A percentile compares a stretch with the other conserved stretches of the same genome.
Evolutionary conservation across 2,888 invertebrate genomes (phyloP).

Genomic region (Pristionchus arcanus): DNA sequence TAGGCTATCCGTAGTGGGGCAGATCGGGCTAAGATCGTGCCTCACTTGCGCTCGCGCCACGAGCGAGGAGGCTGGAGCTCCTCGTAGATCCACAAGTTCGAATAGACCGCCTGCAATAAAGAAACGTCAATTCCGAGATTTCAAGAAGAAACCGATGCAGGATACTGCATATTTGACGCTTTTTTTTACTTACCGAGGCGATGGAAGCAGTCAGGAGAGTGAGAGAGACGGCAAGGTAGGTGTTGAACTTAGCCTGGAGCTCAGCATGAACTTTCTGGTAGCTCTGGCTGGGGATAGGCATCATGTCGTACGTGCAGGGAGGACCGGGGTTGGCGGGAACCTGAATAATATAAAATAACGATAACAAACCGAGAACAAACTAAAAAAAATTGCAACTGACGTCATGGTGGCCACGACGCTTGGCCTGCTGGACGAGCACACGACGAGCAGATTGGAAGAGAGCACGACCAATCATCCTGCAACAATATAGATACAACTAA

Average conservation of each 20-base stretch:
- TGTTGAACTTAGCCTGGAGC: slow-evolving; percentile 74
- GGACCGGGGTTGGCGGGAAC: slow-evolving; percentile 71
- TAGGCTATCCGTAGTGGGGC: slow-evolving; percentile 10
- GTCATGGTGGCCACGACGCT: slow-evolving; percentile 39
- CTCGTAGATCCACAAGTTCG: slow-evolving; percentile 67
- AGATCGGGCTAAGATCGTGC: not conserved
- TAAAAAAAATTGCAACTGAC: not conserved
- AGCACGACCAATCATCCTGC: slow-evolving; percentile 48
- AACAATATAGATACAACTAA: not conserved
- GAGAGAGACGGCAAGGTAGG: slow-evolving; percentile 66
- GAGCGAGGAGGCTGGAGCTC: slow-evolving; percentile 68
- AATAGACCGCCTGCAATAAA: slow-evolving; percentile 58
- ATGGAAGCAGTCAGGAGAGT: slow-evolving; percentile 58
- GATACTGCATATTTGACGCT: no score
- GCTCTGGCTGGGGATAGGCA: slow-evolving; percentile 71
- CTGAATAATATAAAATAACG: slow-evolving; percentile 51
- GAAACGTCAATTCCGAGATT: not conserved
- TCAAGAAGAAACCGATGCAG: not conserved
- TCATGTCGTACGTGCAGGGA: slow-evolving; percentile 69
- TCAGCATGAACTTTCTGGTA: slow-evolving; percentile 74
- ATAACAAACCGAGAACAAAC: not conserved
- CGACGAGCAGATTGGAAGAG: slow-evolving; percentile 40
- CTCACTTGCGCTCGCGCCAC: slow-evolving; percentile 70
- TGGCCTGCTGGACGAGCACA: slow-evolving; percentile 51
- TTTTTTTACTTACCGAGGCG: slow-evolving; percentile 54